Evolutionary conservation across 2,888 invertebrate genomes (phyloP).

Genomic region (Drosophila quinaria): DNA sequence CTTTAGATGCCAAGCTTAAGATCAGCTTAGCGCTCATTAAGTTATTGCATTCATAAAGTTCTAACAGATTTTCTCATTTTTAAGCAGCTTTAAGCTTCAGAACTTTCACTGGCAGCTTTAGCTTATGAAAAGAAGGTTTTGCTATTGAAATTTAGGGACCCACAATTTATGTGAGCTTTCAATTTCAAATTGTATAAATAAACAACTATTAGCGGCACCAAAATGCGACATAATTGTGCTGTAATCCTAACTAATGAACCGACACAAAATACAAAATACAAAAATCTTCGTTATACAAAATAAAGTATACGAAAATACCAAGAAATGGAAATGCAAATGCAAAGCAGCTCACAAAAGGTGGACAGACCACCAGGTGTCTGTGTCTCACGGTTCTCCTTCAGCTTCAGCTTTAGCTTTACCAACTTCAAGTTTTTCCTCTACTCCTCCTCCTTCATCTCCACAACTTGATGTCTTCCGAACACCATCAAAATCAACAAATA

Average conservation of each 20-base stretch:
- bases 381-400: constrained; percentile 60
- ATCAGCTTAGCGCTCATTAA: constrained; percentile 49
- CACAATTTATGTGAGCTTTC: constrained; percentile 74
- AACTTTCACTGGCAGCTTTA: constrained; percentile 51
- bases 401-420: constrained; percentile 17
- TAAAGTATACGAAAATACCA: constrained; percentile 33
- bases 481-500: constrained; percentile 61
- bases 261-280: constrained; percentile 45
- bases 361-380: constrained; percentile 74
- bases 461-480: constrained; percentile 15
- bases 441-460: neutral
- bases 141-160: constrained; percentile 10
- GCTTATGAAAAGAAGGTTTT: constrained; percentile 2
- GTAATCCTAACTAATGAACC: constrained; percentile 81
- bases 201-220: constrained; percentile 71
- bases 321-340: constrained; percentile 53
- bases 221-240: constrained; percentile 80
- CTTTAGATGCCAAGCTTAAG: constrained; percentile 13
- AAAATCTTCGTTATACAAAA: constrained; percentile 19
- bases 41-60: constrained; percentile 45
- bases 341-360: constrained; percentile 40
- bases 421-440: constrained; percentile 9
- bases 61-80: constrained; percentile 16
- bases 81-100: constrained; percentile 15
- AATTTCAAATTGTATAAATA: constrained; percentile 75